These are phyloP conservation scores for Pagetopsis macropterus DNA, from an alignment of 2,797 vertebrate species.

Conservation along the genomic window DNA sequence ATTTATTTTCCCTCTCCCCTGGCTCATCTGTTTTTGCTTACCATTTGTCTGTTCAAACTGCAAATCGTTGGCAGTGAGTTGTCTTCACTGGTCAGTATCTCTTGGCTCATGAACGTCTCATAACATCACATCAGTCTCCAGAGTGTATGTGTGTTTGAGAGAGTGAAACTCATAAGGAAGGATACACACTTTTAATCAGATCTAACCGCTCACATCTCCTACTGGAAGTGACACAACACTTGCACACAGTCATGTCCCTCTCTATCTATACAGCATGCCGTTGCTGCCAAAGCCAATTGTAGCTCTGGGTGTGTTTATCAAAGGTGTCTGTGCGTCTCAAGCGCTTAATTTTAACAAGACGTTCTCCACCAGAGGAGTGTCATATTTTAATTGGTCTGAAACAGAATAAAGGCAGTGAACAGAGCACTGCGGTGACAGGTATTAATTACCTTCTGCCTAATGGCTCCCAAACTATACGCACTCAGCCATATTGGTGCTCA, in stretches of 20 bases:
- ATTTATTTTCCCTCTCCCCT: conserved; percentile 23
- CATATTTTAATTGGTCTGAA: conserved; percentile 82
- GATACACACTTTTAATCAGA: conserved; percentile 68
- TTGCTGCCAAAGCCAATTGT: conserved; percentile 75
- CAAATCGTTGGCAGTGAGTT: conserved; percentile 56
- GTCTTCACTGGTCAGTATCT: conserved; percentile 62
- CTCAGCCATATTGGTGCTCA: conserved; percentile 72
- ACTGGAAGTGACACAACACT: conserved; percentile 63
- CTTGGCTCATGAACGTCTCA: conserved; percentile 56
- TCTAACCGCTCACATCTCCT: conserved; percentile 61
- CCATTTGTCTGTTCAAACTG: conserved; percentile 33
- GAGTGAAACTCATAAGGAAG: conserved; percentile 44
- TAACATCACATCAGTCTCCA: conserved; percentile 56
- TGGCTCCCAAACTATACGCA: conserved; percentile 72
- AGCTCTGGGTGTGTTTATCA: conserved; percentile 75
- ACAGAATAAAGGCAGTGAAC: conserved; percentile 71
- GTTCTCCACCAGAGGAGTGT: conserved; percentile 72
- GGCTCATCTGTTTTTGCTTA: conserved; percentile 54
- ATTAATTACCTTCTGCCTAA: conserved; percentile 82
- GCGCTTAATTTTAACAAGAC: conserved; percentile 79
- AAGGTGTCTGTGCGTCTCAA: conserved; percentile 73
- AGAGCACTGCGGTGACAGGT: conserved; percentile 71
- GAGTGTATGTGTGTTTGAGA: conserved; percentile 25
- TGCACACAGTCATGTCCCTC: conserved; percentile 43
- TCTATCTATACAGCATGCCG: conserved; percentile 46